Base-by-base conservation (phyloP, 2,113 vertebrate genomes). In the Dasyprocta punctata region DNA sequence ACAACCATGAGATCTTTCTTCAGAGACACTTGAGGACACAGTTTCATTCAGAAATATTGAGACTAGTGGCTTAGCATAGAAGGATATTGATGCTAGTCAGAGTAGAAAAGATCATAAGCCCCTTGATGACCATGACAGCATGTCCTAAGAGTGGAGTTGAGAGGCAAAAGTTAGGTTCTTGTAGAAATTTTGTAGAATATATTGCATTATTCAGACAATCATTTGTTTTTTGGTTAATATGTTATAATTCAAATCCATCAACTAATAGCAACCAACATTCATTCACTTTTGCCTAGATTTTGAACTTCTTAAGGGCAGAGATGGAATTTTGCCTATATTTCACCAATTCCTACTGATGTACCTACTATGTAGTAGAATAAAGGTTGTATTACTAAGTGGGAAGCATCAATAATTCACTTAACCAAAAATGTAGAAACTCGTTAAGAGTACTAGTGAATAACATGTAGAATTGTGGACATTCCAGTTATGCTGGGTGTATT, bases 151-250 rank as follows among this genome's bases (percentile, higher is more conserved):
- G 26, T 54, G 30, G 24, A 71, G 33, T 36, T 38, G 5, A 22
- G 17, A 73, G 54, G 41, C 44, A 92, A 91, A 92, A 83, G 44
- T 49, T 26, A 87, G 22, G 33, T 41, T 92, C 30, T 33, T 87
- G 22, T 61, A 90, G 67, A 92, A 92, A 92, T 87, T 44, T 38
- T 65, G 56, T 71, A 89, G 56, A 92, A 60, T 9, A 71, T 91
- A 83, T 28, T 77, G 7, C 16, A 80, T 77, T 75, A 80, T 58
- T 91, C 38, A 73, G 33, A 49, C 0, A 69, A 28, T 90, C 73
- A 63, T 44, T 87, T 71, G 38, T 67, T 89, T 41, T 89, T 77
- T 54, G 63, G 13, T 56, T 38, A 58, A 7, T n/a, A 83, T 19
- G 11, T 30, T 41, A 67, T 19, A 54, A 28, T 60, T 96, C 17